A percentile compares a stretch with the other conserved stretches of the same genome.
Conservation (phyloP, 2,113 vertebrate species). For the Cichladusa arquata region DNA sequence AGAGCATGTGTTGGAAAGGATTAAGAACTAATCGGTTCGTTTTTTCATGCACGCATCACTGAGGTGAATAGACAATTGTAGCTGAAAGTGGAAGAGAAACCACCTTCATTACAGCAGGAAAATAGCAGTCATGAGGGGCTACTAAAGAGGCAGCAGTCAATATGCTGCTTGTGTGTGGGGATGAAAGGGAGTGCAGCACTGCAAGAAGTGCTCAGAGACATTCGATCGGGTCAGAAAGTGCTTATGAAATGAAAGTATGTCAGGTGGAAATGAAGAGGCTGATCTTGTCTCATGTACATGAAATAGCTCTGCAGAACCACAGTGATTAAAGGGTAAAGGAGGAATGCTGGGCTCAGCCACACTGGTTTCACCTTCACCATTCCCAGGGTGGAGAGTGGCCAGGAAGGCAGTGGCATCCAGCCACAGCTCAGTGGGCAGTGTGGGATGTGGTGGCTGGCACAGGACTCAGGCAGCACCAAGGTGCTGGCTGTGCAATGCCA, state of each 20-base stretch:
- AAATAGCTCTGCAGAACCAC: neutral
- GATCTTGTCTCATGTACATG: neutral
- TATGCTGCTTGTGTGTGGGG: neutral
- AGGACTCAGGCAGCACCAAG: neutral
- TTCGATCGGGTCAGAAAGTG: neutral
- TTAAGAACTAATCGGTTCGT: neutral
- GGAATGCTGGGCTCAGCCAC: neutral
- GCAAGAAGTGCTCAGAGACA: neutral
- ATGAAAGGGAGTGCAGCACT: slow-evolving; percentile 10
- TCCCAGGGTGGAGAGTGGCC: neutral
- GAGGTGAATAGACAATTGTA: neutral
- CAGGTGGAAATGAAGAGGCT: slow-evolving; percentile 32
- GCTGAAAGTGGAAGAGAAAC: slow-evolving; percentile 21
- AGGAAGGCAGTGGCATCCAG: neutral
- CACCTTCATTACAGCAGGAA: slow-evolving; percentile 33
- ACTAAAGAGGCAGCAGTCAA: slow-evolving; percentile 30
- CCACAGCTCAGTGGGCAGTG: neutral
- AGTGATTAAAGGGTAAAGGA: neutral
- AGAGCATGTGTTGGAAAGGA: neutral
- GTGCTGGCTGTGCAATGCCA: neutral
- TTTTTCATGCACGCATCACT: neutral
- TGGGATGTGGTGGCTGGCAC: neutral
- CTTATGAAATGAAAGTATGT: slow-evolving; percentile 14
- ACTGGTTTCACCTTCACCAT: neutral
- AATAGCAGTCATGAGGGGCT: slow-evolving; percentile 45